phyloP scores from a whole-genome alignment of 2,888 invertebrate genomes.

The Drosophila stalkeri region DNA sequence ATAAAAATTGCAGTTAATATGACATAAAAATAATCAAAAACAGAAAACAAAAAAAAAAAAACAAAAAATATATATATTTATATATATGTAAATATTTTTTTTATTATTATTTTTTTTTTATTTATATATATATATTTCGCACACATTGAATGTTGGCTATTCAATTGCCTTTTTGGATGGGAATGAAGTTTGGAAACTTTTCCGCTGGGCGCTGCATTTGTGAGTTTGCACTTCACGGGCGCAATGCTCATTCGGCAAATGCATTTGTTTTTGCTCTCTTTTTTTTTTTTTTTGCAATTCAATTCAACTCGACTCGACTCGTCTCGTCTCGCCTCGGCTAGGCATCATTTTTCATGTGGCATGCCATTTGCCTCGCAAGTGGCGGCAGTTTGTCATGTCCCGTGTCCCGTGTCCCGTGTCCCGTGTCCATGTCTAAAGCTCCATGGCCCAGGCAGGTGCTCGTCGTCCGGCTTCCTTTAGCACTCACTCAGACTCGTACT shows the following conservation, averaged over 20 bases:
- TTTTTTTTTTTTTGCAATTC: not conserved
- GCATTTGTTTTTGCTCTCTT: slow-evolving; percentile 43
- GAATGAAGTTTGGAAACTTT: slow-evolving; percentile 14
- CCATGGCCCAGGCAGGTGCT: slow-evolving; percentile 45
- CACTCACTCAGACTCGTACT: slow-evolving; percentile 22
- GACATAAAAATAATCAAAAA: slow-evolving; percentile 28
- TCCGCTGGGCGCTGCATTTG: slow-evolving; percentile 36
- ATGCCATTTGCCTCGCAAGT: slow-evolving; percentile 54
- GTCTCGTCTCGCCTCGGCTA: slow-evolving; percentile 32
- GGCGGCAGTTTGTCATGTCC: slow-evolving; percentile 61
- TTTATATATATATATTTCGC: not conserved
- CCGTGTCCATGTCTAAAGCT: slow-evolving; percentile 16
- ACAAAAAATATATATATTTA: not conserved
- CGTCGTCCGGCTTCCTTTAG: slow-evolving; percentile 22
- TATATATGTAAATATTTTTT: not conserved
- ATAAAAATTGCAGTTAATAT: slow-evolving; percentile 28
- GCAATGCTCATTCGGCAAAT: slow-evolving; percentile 64
- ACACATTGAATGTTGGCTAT: slow-evolving; percentile 26
- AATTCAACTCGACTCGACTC: slow-evolving; percentile 6
- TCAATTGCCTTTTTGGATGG: not conserved
- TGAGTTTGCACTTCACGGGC: slow-evolving; percentile 54
- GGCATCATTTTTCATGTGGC: slow-evolving; percentile 71
- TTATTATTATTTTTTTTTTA: too few relatives aligned
- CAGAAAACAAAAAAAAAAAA: not conserved
- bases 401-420: slow-evolving; percentile 35